These are phyloP conservation scores for Stenchaetothrips biformis DNA, from an alignment of 2,888 invertebrate genomes.

Conservation along the genomic window DNA sequence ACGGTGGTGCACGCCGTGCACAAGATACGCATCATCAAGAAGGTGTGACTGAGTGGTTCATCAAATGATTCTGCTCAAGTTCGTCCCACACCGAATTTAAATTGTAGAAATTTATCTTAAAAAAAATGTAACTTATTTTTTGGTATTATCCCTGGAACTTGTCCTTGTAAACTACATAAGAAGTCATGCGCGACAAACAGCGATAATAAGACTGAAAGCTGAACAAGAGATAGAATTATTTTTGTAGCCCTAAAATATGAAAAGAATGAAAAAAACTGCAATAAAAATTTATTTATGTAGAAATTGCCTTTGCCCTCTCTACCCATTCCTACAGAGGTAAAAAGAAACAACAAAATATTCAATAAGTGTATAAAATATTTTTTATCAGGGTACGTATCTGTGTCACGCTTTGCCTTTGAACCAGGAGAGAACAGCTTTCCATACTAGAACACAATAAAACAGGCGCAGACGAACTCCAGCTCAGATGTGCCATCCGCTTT, in stretches of 20 bases:
- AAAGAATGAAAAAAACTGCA: background rate
- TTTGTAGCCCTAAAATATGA: background rate
- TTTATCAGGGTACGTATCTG: too few relatives aligned
- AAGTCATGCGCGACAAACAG: background rate
- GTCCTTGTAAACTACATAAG: too few relatives aligned
- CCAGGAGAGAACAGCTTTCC: too few relatives aligned
- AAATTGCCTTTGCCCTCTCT: background rate
- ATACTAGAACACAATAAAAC: too few relatives aligned
- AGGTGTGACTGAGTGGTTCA: background rate
- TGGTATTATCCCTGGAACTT: too few relatives aligned
- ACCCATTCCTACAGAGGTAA: too few relatives aligned
- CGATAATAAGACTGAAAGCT: background rate
- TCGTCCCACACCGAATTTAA: too few relatives aligned
- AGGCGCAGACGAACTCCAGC: too few relatives aligned
- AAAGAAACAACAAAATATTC: too few relatives aligned
- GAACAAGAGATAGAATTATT: background rate
- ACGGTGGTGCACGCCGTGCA: conserved; percentile 5
- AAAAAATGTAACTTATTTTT: background rate
- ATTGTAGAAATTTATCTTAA: background rate
- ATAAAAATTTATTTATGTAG: background rate
- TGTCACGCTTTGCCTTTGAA: too few relatives aligned
- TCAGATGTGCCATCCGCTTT: too few relatives aligned
- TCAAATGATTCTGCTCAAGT: background rate
- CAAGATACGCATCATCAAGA: background rate
- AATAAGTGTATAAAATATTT: too few relatives aligned